Evolutionary conservation across 2,888 invertebrate species (phyloP).

Genomic region (Lacanobia wlatinum): DNA sequence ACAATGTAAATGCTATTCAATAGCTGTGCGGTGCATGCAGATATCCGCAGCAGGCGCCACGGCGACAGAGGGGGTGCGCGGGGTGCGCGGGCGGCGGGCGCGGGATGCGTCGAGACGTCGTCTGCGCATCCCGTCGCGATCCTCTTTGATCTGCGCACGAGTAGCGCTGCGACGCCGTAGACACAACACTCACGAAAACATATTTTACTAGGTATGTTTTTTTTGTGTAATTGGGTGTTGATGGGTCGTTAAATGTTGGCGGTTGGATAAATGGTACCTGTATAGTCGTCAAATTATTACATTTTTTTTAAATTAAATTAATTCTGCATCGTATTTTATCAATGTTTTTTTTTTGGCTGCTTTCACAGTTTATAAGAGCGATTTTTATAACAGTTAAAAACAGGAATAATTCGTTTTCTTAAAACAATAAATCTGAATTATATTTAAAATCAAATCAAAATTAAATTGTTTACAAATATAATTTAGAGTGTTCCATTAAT

Average conservation of each 20-base stretch:
- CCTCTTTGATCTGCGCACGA: constrained; percentile 81
- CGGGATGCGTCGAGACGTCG: constrained; percentile 82
- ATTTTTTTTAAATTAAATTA: background rate
- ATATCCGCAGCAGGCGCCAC: constrained; percentile 72
- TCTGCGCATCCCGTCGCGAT: constrained; percentile 87
- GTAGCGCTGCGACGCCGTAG: constrained; percentile 58
- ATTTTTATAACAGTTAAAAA: background rate
- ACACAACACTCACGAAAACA: constrained; percentile 58
- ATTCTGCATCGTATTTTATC: background rate
- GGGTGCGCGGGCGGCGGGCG: constrained; percentile 45
- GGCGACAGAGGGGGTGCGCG: constrained; percentile 57
- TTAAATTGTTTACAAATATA: too few relatives aligned
- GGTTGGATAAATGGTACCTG: background rate
- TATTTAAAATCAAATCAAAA: background rate
- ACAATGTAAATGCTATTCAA: constrained; percentile 66
- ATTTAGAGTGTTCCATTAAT: background rate
- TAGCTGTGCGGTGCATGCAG: constrained; percentile 66
- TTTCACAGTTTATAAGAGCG: background rate
- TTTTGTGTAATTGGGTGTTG: constrained; percentile 32
- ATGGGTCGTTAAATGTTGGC: constrained; percentile 44
- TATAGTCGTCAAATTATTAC: constrained; percentile 6
- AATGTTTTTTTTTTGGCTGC: background rate
- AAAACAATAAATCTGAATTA: background rate
- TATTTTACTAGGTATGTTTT: constrained; percentile 35
- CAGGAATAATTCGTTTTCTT: background rate